Evolutionary conservation across 1,140 invertebrate species (phyloP).

Genomic region (Aphaenogaster rudis): DNA sequence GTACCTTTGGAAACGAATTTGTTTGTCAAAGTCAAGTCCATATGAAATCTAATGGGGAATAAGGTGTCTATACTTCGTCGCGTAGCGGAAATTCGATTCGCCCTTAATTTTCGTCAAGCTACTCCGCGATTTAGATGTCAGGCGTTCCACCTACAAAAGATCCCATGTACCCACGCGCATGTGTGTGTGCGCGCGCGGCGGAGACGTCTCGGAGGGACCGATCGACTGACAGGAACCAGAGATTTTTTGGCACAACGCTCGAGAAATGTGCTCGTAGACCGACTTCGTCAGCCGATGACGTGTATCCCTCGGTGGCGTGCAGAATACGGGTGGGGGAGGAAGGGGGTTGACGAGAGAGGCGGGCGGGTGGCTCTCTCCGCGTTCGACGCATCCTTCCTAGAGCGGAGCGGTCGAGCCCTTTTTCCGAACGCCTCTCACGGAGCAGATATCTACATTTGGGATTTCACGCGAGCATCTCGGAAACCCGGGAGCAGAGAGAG

Average conservation of each 20-base stretch:
- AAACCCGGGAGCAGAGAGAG: conserved; percentile 54
- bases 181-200: neutral
- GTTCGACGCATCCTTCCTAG: conserved; percentile 58
- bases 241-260: conserved; percentile 55
- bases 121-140: conserved; percentile 5
- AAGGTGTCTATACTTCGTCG: neutral
- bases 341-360: neutral
- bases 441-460: conserved; percentile 77
- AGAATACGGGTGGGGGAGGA: conserved; percentile 35
- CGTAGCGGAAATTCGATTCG: neutral
- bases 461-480: conserved; percentile 72
- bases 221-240: conserved; percentile 52
- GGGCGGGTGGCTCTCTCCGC: conserved; percentile 49
- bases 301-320: conserved; percentile 53
- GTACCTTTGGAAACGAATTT: neutral
- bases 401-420: conserved; percentile 59
- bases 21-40: neutral
- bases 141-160: neutral
- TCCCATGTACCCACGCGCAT: too few relatives aligned
- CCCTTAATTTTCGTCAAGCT: neutral
- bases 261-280: conserved; percentile 34
- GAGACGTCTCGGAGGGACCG: conserved; percentile 49
- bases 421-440: conserved; percentile 64
- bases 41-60: neutral
- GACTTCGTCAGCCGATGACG: conserved; percentile 50